Conservation (phyloP, 37 sponge, comb jelly and placozoan species). For the Haliclona indistincta region DNA sequence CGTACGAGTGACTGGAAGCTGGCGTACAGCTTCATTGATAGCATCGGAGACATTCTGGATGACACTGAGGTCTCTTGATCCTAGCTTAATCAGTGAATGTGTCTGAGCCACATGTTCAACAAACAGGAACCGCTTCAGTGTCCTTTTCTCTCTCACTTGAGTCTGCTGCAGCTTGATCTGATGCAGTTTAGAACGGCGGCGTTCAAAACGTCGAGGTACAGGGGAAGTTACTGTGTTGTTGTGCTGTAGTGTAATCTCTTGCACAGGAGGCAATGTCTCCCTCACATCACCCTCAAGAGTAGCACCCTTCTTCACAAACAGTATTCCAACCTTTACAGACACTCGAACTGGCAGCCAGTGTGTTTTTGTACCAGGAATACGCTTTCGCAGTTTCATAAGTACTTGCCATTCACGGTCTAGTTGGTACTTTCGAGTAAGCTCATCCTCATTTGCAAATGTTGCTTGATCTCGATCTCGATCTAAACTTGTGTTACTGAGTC, state of each 20-base stretch:
- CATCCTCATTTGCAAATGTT: conserved; percentile 34
- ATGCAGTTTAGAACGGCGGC: conserved; percentile 59
- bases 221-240: conserved; percentile 66
- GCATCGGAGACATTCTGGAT: conserved; percentile 62
- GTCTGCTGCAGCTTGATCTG: conserved; percentile 66
- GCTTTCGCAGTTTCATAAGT: conserved; percentile 62
- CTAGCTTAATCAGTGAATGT: conserved; percentile 71
- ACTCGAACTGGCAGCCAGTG: conserved; percentile 83
- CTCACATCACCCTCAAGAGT: conserved; percentile 1
- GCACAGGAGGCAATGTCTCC: conserved; percentile 25
- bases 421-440: conserved; percentile 40
- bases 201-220: conserved; percentile 35
- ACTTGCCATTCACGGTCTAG: conserved; percentile 65
- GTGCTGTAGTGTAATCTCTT: conserved; percentile 67
- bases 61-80: conserved; percentile 57
- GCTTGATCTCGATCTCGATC: conserved; percentile 18
- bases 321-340: conserved; percentile 61
- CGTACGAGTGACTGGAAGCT: conserved; percentile 74
- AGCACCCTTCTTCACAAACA: conserved; percentile 25
- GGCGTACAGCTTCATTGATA: conserved; percentile 72
- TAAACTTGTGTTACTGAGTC: conserved; percentile 60
- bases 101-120: conserved; percentile 70
- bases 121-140: conserved; percentile 73
- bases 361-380: conserved; percentile 51
- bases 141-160: conserved; percentile 59